A percentile compares a stretch with the other conserved stretches of the same genome.
Evolutionary conservation across 2,797 vertebrate species (phyloP).

Genomic region (Mus minutoides): DNA sequence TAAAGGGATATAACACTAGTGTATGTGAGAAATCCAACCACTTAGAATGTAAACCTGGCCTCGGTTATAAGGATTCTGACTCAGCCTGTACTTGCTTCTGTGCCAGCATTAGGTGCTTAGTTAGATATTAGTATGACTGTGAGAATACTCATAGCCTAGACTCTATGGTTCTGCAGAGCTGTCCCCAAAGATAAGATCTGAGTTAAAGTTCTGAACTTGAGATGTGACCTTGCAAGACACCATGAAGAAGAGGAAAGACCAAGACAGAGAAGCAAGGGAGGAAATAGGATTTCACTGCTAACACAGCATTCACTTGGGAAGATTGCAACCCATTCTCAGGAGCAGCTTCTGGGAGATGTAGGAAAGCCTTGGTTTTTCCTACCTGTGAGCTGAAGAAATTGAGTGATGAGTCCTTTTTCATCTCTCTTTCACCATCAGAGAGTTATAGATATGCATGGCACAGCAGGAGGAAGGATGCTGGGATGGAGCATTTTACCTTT

Average conservation of each 20-base stretch:
- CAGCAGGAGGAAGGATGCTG: background rate
- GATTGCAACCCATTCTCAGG: accelerated
- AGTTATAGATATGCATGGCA: background rate
- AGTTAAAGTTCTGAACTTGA: background rate
- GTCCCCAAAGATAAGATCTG: background rate
- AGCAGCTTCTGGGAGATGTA: accelerated
- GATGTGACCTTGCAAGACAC: background rate
- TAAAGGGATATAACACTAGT: background rate
- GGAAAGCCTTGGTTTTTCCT: background rate
- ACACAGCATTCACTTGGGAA: background rate
- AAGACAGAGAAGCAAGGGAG: background rate
- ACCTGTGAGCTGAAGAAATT: background rate
- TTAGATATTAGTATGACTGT: background rate
- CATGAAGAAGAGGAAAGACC: background rate
- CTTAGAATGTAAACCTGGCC: background rate
- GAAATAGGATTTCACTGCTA: background rate
- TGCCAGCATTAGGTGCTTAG: background rate
- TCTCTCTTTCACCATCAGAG: no score
- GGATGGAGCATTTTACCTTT: background rate
- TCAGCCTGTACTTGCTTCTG: background rate
- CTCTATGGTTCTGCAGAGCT: background rate
- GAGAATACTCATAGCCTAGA: background rate
- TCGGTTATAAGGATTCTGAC: background rate
- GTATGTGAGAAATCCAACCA: background rate
- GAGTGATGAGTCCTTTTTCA: background rate